phyloP scores from a whole-genome alignment of 2,797 vertebrate genomes.

The Eupleurogrammus muticus region DNA sequence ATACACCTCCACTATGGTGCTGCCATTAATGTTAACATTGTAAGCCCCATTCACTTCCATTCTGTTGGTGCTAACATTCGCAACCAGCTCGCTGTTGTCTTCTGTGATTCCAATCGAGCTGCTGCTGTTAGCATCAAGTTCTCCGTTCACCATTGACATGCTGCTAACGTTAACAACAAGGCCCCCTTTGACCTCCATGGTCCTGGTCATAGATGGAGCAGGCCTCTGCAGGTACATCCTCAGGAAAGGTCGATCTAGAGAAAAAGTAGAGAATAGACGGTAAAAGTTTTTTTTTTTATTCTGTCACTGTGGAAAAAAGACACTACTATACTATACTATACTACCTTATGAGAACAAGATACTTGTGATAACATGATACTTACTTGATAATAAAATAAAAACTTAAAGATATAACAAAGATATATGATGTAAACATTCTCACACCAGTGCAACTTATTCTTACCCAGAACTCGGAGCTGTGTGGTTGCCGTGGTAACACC shows the following conservation, averaged over 20 bases:
- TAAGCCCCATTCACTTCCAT: not conserved
- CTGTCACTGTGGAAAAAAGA: not conserved
- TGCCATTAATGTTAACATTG: slow-evolving; percentile 18
- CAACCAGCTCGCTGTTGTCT: not conserved
- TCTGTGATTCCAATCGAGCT: not conserved
- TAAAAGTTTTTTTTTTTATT: not conserved
- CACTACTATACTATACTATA: too few species aligned
- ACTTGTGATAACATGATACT: too few species aligned
- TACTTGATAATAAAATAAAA: too few species aligned
- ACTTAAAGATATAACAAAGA: too few species aligned
- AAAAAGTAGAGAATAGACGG: not conserved
- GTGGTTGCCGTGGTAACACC: slow-evolving; percentile 69
- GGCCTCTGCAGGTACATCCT: slow-evolving; percentile 62
- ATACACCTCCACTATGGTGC: slow-evolving; percentile 61
- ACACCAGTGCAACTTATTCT: slow-evolving; percentile 40
- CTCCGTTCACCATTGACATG: not conserved
- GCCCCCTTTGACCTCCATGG: not conserved
- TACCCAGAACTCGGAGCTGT: slow-evolving; percentile 87
- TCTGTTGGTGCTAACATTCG: slow-evolving; percentile 17
- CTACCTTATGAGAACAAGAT: too few species aligned
- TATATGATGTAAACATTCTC: not conserved
- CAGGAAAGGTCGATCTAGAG: slow-evolving; percentile 86
- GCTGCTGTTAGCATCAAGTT: slow-evolving; percentile 16
- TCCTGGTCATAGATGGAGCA: not conserved
- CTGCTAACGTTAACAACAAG: slow-evolving; percentile 25